Conservation (phyloP, 2,888 invertebrate species). For the Smittia sp. region DNA sequence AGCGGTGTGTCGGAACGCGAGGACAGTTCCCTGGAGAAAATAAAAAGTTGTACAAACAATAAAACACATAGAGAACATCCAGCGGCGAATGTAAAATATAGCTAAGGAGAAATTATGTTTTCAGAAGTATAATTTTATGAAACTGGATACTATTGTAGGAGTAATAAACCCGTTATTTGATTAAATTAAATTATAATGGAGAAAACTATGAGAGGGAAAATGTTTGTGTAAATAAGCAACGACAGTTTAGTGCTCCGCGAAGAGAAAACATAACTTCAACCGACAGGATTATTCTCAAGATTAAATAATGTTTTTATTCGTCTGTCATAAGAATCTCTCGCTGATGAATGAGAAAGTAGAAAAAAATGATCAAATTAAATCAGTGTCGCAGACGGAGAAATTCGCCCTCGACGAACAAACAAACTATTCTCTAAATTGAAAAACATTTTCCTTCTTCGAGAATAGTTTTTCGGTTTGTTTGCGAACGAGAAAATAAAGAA, state of each 20-base stretch:
- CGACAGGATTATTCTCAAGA: conserved; percentile 1
- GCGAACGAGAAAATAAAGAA: background rate
- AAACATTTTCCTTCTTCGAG: background rate
- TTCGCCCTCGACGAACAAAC: background rate
- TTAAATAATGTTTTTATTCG: conserved; percentile 7
- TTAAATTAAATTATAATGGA: conserved; percentile 36
- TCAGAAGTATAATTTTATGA: conserved; percentile 6
- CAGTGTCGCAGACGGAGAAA: conserved; percentile 17
- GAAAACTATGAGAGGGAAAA: background rate
- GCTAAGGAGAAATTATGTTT: conserved; percentile 27
- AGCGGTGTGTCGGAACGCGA: too few species aligned
- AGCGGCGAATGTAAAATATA: conserved; percentile 27
- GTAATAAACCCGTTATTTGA: conserved; percentile 30
- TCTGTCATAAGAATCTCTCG: background rate
- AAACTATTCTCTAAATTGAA: background rate
- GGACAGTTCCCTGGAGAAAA: background rate
- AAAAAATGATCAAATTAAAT: background rate
- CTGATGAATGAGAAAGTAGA: background rate
- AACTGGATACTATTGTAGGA: background rate
- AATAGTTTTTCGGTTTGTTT: conserved; percentile 1
- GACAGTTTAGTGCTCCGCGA: background rate
- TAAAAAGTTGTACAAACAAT: background rate
- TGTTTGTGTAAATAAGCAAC: background rate
- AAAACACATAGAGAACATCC: background rate
- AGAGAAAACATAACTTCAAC: background rate